Conservation (phyloP, 1,140 invertebrate genomes). For the Dendroctonus ponderosae region DNA sequence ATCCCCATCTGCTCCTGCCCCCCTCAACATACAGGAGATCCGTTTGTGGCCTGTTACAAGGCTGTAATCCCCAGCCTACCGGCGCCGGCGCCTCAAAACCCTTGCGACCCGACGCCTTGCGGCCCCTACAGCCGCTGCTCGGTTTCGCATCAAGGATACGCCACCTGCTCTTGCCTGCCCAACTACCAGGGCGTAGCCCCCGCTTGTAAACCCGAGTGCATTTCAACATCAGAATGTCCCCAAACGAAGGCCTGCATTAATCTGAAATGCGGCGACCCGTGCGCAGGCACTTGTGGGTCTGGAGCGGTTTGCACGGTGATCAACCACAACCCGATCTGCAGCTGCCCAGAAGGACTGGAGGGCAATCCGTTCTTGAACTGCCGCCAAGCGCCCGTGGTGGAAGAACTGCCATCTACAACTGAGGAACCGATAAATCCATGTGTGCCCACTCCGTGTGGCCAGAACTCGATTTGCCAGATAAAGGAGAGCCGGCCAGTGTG, state of each 20-base stretch:
- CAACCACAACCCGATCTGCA: slow-evolving; percentile 82
- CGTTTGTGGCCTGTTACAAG: slow-evolving; percentile 70
- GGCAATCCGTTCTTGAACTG: slow-evolving; percentile 82
- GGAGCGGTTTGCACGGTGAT: slow-evolving; percentile 72
- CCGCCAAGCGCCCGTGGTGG: slow-evolving; percentile 52
- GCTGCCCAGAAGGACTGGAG: slow-evolving; percentile 67
- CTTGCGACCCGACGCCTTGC: slow-evolving; percentile 74
- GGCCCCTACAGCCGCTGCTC: slow-evolving; percentile 76
- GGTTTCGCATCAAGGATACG: slow-evolving; percentile 66
- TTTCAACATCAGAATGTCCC: slow-evolving; percentile 75
- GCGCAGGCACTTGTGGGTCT: slow-evolving; percentile 73
- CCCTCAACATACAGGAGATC: slow-evolving; percentile 70
- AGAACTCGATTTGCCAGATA: slow-evolving; percentile 81
- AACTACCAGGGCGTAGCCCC: slow-evolving; percentile 76
- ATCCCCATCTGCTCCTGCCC: slow-evolving; percentile 76
- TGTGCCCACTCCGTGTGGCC: slow-evolving; percentile 76
- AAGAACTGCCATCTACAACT: slow-evolving; percentile 48
- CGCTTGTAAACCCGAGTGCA: slow-evolving; percentile 76
- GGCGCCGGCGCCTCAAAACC: slow-evolving; percentile 51
- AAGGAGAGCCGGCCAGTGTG: slow-evolving; percentile 74
- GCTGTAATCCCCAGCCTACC: slow-evolving; percentile 53
- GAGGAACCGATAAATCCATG: slow-evolving; percentile 65
- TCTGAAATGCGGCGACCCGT: slow-evolving; percentile 75
- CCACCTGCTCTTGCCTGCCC: slow-evolving; percentile 77
- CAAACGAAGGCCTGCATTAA: slow-evolving; percentile 76